A percentile compares a stretch with the other conserved stretches of the same genome.
Evolutionary conservation across 2,888 invertebrate species (phyloP).

Genomic region (Endotricha flammealis): DNA sequence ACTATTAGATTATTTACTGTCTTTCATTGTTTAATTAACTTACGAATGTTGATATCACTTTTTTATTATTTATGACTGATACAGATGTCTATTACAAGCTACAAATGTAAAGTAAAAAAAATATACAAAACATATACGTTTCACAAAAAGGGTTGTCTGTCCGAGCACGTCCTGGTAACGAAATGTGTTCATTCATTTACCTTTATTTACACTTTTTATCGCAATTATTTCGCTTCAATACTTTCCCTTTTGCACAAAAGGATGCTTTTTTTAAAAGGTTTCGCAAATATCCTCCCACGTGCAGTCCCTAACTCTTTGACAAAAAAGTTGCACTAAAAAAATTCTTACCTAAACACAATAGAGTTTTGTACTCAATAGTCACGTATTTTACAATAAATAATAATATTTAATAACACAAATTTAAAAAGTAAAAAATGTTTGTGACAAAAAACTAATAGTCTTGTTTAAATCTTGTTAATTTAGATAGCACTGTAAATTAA

Average conservation of each 20-base stretch:
- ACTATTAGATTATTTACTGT: too few relatives aligned
- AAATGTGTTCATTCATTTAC: slow-evolving; percentile 45
- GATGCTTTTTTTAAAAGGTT: slow-evolving; percentile 57
- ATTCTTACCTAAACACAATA: too few relatives aligned
- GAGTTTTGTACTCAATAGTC: background rate
- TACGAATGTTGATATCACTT: too few relatives aligned
- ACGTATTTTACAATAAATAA: too few relatives aligned
- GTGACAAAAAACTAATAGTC: too few relatives aligned
- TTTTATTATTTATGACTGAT: too few relatives aligned
- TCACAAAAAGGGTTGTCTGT: slow-evolving; percentile 42
- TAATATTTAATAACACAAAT: too few relatives aligned
- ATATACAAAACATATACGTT: slow-evolving; percentile 11
- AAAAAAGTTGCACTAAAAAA: slow-evolving; percentile 4
- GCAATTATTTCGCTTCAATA: slow-evolving; percentile 56
- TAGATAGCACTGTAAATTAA: too few relatives aligned
- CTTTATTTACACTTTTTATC: slow-evolving; percentile 50
- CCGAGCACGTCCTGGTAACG: slow-evolving; percentile 12
- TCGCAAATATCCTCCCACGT: slow-evolving; percentile 67
- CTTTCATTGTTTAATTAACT: too few relatives aligned
- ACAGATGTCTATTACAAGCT: too few relatives aligned
- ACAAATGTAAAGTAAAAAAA: slow-evolving; percentile 15
- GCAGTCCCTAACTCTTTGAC: slow-evolving; percentile 22
- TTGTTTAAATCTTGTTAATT: too few relatives aligned
- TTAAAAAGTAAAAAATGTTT: too few relatives aligned
- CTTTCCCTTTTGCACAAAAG: slow-evolving; percentile 63